These are phyloP conservation scores for Formica aserva DNA, from an alignment of 2,888 invertebrate genomes.

Conservation along the genomic window DNA sequence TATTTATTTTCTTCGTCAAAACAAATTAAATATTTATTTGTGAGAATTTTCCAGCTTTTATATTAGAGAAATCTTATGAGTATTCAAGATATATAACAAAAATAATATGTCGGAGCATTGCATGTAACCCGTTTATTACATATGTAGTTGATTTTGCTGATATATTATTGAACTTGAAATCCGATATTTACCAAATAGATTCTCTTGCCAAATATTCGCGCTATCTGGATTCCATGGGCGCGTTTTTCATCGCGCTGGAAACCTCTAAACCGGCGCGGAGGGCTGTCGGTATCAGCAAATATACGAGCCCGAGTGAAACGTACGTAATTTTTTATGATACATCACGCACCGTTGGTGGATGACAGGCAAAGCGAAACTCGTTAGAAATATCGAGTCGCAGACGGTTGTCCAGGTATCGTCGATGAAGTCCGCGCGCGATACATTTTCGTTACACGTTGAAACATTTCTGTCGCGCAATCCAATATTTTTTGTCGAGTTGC, in stretches of 20 bases:
- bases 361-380: conserved; percentile 59
- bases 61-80: conserved; percentile 5
- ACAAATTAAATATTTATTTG: background rate
- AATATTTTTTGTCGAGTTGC: conserved; percentile 23
- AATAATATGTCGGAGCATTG: background rate
- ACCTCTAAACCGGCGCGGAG: conserved; percentile 38
- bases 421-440: conserved; percentile 39
- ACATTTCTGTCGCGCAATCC: background rate
- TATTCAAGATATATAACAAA: conserved; percentile 7
- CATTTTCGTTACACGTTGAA: conserved; percentile 29
- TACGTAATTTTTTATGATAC: conserved; percentile 68
- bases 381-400: conserved; percentile 63
- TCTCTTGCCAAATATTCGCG: conserved; percentile 52
- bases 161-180: conserved; percentile 49
- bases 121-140: conserved; percentile 9
- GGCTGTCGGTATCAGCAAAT: conserved; percentile 62
- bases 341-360: conserved; percentile 64
- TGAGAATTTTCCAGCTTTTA: background rate
- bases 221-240: conserved; percentile 54
- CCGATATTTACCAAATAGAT: conserved; percentile 55
- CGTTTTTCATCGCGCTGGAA: conserved; percentile 55
- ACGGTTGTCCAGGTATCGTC: conserved; percentile 45
- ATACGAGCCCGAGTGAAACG: conserved; percentile 54
- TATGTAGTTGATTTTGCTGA: conserved; percentile 35
- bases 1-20: no score